Evolutionary conservation across 2,888 invertebrate genomes (phyloP).

Genomic region (Masnerella sp.): DNA sequence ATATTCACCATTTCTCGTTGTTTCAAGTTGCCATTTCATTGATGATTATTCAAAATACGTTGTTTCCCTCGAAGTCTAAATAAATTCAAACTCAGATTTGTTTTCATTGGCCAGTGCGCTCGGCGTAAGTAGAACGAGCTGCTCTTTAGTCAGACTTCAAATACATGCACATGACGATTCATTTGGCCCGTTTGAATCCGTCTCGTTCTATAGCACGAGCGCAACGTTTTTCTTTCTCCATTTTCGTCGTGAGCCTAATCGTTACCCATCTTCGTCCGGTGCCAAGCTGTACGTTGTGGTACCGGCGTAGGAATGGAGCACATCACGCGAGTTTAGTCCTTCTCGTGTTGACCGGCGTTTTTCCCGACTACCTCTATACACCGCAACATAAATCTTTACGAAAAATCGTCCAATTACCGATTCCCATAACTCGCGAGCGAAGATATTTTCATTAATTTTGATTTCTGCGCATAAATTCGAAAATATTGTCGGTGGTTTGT

Average conservation of each 20-base stretch:
- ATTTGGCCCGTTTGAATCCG: slow-evolving; percentile 12
- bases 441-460: slow-evolving; percentile 26
- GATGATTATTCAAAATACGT: slow-evolving; percentile 4
- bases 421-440: background rate
- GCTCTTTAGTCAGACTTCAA: slow-evolving; percentile 41
- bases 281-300: slow-evolving; percentile 34
- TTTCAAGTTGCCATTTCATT: slow-evolving; percentile 2
- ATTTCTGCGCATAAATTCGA: slow-evolving; percentile 11
- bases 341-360: slow-evolving; percentile 25
- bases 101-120: slow-evolving; percentile 22
- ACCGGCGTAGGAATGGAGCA: slow-evolving; percentile 34
- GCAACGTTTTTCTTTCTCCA: background rate
- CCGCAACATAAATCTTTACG: slow-evolving; percentile 21
- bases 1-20: background rate
- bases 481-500: slow-evolving; percentile 9
- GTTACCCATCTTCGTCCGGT: slow-evolving; percentile 36
- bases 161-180: slow-evolving; percentile 34
- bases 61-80: slow-evolving; percentile 8
- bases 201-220: background rate
- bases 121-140: slow-evolving; percentile 32
- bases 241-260: slow-evolving; percentile 24
- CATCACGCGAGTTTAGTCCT: slow-evolving; percentile 42
- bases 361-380: slow-evolving; percentile 26
- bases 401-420: slow-evolving; percentile 29
- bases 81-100: slow-evolving; percentile 11